phyloP scores from a whole-genome alignment of 2,113 vertebrate species.

The Mus spicilegus region DNA sequence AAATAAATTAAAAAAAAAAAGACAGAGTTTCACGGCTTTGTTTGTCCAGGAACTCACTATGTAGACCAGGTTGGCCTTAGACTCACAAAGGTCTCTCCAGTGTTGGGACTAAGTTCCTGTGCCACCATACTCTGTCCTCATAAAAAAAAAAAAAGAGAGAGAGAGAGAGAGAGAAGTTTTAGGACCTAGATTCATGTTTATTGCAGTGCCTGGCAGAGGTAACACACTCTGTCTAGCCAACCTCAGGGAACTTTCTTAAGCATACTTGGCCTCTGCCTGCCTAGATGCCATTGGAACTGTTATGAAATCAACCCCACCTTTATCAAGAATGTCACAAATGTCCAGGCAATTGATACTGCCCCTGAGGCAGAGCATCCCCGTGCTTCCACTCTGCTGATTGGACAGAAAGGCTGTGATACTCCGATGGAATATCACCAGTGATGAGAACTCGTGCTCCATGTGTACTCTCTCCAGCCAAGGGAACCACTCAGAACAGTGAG shows the following conservation, averaged over 20 bases:
- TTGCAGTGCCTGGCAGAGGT: background rate
- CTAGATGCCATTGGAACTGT: background rate
- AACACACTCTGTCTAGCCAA: background rate
- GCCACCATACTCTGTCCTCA: background rate
- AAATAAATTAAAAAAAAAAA: no score
- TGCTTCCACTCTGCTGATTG: background rate
- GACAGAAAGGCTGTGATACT: background rate
- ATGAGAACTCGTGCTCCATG: background rate
- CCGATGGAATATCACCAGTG: background rate
- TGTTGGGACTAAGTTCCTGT: background rate
- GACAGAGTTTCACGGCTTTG: background rate
- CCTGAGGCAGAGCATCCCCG: background rate
- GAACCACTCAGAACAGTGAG: background rate
- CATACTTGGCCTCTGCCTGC: background rate
- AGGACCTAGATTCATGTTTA: background rate
- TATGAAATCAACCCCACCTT: background rate
- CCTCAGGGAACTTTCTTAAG: slow-evolving; percentile 25
- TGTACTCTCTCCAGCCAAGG: background rate
- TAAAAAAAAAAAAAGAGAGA: no score
- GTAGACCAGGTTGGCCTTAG: background rate
- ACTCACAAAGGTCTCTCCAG: background rate
- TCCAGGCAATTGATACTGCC: background rate
- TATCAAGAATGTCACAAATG: background rate
- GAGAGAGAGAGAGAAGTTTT: background rate
- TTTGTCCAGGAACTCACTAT: background rate